Base-by-base conservation (phyloP, 2,113 vertebrate species). In the Alouatta palliata region DNA sequence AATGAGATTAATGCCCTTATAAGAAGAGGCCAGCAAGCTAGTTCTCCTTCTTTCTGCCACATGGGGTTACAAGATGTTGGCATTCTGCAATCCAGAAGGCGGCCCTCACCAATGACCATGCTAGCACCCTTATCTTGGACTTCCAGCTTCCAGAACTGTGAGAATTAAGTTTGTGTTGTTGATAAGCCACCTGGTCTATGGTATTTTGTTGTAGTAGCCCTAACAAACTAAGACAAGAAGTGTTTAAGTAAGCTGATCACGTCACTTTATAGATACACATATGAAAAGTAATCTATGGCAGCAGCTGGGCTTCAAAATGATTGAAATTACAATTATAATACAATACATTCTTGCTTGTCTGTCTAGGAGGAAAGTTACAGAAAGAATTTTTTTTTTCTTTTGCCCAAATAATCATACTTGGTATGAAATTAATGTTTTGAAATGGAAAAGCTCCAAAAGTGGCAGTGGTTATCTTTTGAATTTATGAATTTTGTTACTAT, bases 351-450 rank as follows among this genome's bases (percentile, higher is more conserved):
- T 91, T 66, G 20, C 79, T 92, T 70, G 4, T 94, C 40, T 86
- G 9, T 77, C 94, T 95, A 90, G 66, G 49, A 90, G 92, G 40
- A 94, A 90, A 97, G 19, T 86, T 96, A 94, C 17, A 27, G 11
- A 85, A 77, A 87, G 45, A 81, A n/a, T n/a, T 64, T 16, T 14
- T 70, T 95, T 94, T 94, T 86, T 58, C 35, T 81, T 89, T 92
- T 76, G 70, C 30, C 52, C 64, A 81, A 66, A 95, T 95, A 95
- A 84, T 49, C 68, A 71, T 77, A 45, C 54, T 92, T 70, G 82
- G 47, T 95, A 73, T 92, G 68, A 93, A 97, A 96, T 90, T 93
- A 95, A 85, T 87, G 87, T 79, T 96, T 95, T 94, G 37, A 94
- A 97, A 75, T 92, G 71, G 81, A 90, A 97, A 92, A 45, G 32